A percentile compares a stretch with the other conserved stretches of the same genome.
phyloP scores from a whole-genome alignment of 2,797 vertebrate species.

The Sebastes iracundus region DNA sequence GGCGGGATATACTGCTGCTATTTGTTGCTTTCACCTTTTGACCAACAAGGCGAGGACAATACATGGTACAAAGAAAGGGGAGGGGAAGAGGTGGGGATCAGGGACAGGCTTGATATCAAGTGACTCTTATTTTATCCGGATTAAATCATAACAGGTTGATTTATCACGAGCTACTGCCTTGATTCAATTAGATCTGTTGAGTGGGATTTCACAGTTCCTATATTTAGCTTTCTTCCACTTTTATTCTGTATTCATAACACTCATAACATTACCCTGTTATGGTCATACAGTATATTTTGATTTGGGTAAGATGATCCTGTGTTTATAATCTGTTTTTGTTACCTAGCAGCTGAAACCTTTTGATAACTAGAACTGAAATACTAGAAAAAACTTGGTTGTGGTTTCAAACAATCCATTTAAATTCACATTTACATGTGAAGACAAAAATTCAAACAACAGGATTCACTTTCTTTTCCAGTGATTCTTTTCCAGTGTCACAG shows the following conservation, averaged over 20 bases:
- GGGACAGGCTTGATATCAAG: slow-evolving; percentile 46
- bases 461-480: background rate
- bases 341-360: background rate
- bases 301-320: background rate
- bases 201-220: background rate
- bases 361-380: background rate
- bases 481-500: slow-evolving; percentile 26
- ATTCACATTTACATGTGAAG: background rate
- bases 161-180: background rate
- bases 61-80: slow-evolving; percentile 43
- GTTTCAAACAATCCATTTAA: background rate
- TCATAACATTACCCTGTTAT: background rate
- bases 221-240: background rate
- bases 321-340: background rate
- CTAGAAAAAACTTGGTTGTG: background rate
- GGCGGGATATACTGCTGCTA: slow-evolving; percentile 47
- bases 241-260: background rate
- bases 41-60: slow-evolving; percentile 56
- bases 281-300: background rate
- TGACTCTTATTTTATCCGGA: slow-evolving; percentile 35
- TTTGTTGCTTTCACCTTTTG: slow-evolving; percentile 69
- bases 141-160: background rate
- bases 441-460: background rate
- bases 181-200: background rate
- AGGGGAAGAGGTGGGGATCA: slow-evolving; percentile 56